Percentiles rank a stretch among this genome's conserved stretches.
Evolutionary conservation across 1,140 invertebrate species (phyloP).

Genomic region (Periplaneta americana): DNA sequence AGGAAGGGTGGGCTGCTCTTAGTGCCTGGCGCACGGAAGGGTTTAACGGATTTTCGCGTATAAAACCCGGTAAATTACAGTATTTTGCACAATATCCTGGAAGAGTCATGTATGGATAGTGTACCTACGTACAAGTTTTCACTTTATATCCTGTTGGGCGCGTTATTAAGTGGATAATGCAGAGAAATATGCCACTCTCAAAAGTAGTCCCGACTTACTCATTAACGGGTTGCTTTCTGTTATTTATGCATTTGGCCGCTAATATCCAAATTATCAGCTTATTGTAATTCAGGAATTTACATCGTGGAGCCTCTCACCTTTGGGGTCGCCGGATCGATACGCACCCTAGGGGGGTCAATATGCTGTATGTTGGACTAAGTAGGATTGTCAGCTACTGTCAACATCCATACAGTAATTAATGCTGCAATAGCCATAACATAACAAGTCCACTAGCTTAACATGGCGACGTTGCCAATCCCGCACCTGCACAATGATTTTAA

Average conservation of each 20-base stretch:
- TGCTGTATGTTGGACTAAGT: neutral
- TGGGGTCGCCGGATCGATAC: neutral
- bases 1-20: neutral
- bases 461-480: too few species aligned
- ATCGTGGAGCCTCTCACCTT: neutral
- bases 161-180: neutral
- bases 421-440: neutral
- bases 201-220: neutral
- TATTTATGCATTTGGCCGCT: neutral
- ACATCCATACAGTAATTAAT: neutral
- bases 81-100: neutral
- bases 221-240: neutral
- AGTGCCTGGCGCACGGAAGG: neutral
- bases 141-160: neutral
- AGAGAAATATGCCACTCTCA: neutral
- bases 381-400: neutral
- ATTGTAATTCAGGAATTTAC: neutral
- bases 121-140: neutral
- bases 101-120: neutral
- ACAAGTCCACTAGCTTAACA: too few species aligned
- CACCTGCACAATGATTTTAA: too few species aligned
- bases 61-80: neutral
- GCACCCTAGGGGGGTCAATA: neutral
- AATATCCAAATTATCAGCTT: neutral
- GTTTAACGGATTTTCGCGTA: neutral